Conservation (phyloP, 1,140 invertebrate species). For the Phortica variegata region DNA sequence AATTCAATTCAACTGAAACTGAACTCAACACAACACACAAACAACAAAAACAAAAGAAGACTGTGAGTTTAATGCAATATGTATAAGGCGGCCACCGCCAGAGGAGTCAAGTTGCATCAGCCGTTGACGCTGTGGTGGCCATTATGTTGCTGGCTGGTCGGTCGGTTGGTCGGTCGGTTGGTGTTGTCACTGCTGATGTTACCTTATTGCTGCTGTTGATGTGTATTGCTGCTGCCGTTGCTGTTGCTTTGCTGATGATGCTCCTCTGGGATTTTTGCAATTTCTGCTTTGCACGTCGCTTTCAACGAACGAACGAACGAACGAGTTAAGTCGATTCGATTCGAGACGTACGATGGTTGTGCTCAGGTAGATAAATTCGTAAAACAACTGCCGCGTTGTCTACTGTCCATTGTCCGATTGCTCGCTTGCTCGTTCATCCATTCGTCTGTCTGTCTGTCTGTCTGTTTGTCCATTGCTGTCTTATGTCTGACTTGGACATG, state of each 20-base stretch:
- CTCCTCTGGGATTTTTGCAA: slow-evolving; percentile 19
- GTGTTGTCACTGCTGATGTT: too few species aligned
- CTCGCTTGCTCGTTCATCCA: slow-evolving; percentile 9
- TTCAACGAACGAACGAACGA: too few species aligned
- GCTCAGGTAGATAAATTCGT: slow-evolving; percentile 52
- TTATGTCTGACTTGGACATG: too few species aligned
- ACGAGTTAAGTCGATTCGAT: slow-evolving; percentile 21
- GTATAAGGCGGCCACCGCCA: too few species aligned
- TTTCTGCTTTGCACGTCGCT: too few species aligned
- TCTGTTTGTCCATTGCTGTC: slow-evolving; percentile 17
- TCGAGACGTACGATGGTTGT: slow-evolving; percentile 50
- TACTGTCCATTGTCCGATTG: slow-evolving; percentile 15
- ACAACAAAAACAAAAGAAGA: too few species aligned
- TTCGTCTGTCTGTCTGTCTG: slow-evolving; percentile 10
- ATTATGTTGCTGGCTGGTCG: slow-evolving; percentile 38
- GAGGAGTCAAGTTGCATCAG: slow-evolving; percentile 16
- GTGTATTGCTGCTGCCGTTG: slow-evolving; percentile 11
- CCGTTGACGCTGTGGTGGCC: slow-evolving; percentile 42
- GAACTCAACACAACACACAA: not conserved
- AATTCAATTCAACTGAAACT: slow-evolving; percentile 4
- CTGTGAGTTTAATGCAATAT: too few species aligned
- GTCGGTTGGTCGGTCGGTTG: too few species aligned
- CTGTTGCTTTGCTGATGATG: not conserved
- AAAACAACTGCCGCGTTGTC: slow-evolving; percentile 37
- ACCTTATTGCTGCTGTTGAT: slow-evolving; percentile 16